A percentile compares a stretch with the other conserved stretches of the same genome.
Conservation (phyloP, 1,140 invertebrate species). For the Tetramorium parvispinum region DNA sequence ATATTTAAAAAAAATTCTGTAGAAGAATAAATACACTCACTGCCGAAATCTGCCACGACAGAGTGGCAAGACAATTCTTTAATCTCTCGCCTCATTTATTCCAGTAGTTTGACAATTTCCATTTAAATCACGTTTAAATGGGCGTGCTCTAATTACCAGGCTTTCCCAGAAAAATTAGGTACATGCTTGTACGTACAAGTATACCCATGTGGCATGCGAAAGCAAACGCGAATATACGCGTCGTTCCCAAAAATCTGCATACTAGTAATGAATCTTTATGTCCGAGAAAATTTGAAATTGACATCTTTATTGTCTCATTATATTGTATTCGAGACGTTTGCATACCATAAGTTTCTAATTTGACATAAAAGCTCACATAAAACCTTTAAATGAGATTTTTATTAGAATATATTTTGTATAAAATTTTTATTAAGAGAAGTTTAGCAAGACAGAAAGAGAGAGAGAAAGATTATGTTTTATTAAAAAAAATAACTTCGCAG, state of each 20-base stretch:
- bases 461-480: background rate
- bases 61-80: constrained; percentile 45
- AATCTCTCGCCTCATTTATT: constrained; percentile 51
- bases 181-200: constrained; percentile 24
- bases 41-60: background rate
- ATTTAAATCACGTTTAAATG: constrained; percentile 69
- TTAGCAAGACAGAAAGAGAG: background rate
- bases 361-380: background rate
- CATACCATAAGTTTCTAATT: background rate
- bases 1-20: background rate
- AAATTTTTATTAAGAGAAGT: background rate
- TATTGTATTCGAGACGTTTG: background rate
- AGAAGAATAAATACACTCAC: background rate
- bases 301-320: background rate
- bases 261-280: background rate
- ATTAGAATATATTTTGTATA: background rate
- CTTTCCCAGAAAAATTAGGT: constrained; percentile 63
- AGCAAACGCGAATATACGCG: background rate
- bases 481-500: background rate
- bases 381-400: background rate
- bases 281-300: background rate
- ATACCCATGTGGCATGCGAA: background rate
- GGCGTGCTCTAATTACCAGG: constrained; percentile 62
- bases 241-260: constrained; percentile 7
- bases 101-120: constrained; percentile 59